Evolutionary conservation across 1,140 invertebrate species (phyloP).

Genomic region (Lordiphosa clarofinis): DNA sequence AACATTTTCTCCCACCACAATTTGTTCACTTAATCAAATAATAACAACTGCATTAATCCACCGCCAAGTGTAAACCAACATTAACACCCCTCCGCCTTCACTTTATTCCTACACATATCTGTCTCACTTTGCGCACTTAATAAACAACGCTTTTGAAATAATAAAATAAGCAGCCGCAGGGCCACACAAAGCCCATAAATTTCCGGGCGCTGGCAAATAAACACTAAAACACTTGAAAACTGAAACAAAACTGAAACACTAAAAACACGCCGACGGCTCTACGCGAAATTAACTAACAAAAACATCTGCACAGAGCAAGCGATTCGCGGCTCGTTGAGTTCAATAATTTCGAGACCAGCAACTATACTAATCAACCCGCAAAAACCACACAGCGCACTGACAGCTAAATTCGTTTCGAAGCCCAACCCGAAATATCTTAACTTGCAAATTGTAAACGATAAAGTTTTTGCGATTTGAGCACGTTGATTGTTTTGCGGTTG

Average conservation of each 20-base stretch:
- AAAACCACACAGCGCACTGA: too few relatives aligned
- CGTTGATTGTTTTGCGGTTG: neutral
- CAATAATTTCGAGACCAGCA: neutral
- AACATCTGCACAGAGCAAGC: neutral
- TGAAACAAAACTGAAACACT: conserved; percentile 23
- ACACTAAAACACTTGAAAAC: conserved; percentile 26
- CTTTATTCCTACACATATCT: neutral
- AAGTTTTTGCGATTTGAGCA: too few relatives aligned
- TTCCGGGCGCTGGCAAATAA: conserved; percentile 1
- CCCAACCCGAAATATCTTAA: too few relatives aligned
- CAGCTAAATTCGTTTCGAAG: too few relatives aligned
- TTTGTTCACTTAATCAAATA: too few relatives aligned
- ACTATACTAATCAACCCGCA: too few relatives aligned
- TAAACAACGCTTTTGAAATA: conserved; percentile 35
- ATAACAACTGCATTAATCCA: too few relatives aligned
- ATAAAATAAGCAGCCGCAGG: conserved; percentile 41
- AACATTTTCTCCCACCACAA: too few relatives aligned
- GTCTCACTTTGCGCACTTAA: conserved; percentile 22
- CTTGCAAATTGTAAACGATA: too few relatives aligned
- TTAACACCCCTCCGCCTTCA: neutral
- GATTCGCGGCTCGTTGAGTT: conserved; percentile 9
- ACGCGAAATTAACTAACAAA: conserved; percentile 15
- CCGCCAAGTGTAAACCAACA: neutral
- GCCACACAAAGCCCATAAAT: conserved; percentile 23
- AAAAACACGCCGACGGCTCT: conserved; percentile 24